These are phyloP conservation scores for Neria commutata DNA, from an alignment of 2,888 invertebrate species.

Conservation along the genomic window DNA sequence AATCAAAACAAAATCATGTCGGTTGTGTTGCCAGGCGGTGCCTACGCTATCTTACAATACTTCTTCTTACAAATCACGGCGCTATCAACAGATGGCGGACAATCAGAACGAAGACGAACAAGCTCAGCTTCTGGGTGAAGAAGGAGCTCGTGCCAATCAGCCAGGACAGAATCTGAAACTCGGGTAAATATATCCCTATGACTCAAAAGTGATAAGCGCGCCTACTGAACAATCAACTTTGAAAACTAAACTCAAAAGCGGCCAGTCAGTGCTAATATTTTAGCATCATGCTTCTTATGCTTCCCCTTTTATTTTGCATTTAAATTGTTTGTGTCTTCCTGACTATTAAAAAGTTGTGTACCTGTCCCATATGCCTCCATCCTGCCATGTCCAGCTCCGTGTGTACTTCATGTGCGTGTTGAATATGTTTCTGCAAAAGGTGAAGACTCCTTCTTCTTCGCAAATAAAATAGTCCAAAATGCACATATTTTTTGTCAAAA, in stretches of 20 bases:
- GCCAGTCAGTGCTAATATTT: conserved; percentile 5
- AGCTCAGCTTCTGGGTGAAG: conserved; percentile 95
- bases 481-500: conserved; percentile 28
- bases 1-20: conserved; percentile 59
- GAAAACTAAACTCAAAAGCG: conserved; percentile 47
- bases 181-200: conserved; percentile 77
- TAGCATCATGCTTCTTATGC: background rate
- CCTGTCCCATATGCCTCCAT: background rate
- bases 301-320: background rate
- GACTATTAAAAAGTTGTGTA: background rate
- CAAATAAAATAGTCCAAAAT: conserved; percentile 4
- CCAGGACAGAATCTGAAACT: conserved; percentile 93
- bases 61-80: conserved; percentile 60
- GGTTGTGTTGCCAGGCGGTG: conserved; percentile 69
- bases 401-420: background rate
- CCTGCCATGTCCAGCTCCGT: background rate
- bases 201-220: conserved; percentile 24
- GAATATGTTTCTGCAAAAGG: background rate
- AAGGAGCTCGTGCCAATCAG: conserved; percentile 82
- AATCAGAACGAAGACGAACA: conserved; percentile 95
- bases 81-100: conserved; percentile 89
- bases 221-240: conserved; percentile 19
- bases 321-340: background rate
- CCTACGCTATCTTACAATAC: conserved; percentile 62
- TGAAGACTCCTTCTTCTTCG: background rate